phyloP scores from a whole-genome alignment of 1,140 invertebrate species.

The Aphaenogaster ashmeadi region DNA sequence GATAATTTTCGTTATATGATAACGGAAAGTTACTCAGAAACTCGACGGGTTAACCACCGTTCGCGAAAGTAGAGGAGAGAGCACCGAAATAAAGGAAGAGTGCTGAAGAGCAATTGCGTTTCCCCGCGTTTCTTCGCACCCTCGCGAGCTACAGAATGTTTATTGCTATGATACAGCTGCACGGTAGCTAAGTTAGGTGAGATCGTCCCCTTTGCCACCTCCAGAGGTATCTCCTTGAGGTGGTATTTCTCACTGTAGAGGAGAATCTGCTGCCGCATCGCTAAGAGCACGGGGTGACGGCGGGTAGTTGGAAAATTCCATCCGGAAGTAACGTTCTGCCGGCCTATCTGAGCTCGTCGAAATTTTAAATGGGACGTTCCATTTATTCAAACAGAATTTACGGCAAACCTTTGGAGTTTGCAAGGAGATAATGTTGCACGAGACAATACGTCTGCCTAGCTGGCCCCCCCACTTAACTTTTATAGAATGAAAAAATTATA shows the following conservation, averaged over 20 bases:
- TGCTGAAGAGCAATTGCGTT: constrained; percentile 55
- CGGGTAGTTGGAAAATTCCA: constrained; percentile 53
- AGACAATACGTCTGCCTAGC: too few species aligned
- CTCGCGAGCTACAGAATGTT: constrained; percentile 48
- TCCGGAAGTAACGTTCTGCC: constrained; percentile 56
- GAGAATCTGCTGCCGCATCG: constrained; percentile 18
- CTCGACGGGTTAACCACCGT: constrained; percentile 13
- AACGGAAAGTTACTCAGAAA: constrained; percentile 25
- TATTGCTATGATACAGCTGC: constrained; percentile 60
- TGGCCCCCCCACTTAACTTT: too few species aligned
- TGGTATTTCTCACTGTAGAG: constrained; percentile 31
- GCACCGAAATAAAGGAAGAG: constrained; percentile 41
- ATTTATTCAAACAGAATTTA: constrained; percentile 64
- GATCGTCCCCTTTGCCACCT: constrained; percentile 63
- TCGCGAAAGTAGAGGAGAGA: not conserved
- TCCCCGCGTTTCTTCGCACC: constrained; percentile 15
- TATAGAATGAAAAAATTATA: too few species aligned
- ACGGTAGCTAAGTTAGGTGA: constrained; percentile 61
- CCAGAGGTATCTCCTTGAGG: constrained; percentile 44
- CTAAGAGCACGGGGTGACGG: not conserved
- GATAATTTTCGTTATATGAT: constrained; percentile 46
- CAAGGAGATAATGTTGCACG: not conserved
- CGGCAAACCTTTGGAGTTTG: constrained; percentile 5
- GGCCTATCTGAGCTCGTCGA: constrained; percentile 52
- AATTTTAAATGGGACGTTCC: constrained; percentile 61